A percentile compares a stretch with the other conserved stretches of the same genome.
These are phyloP conservation scores for Zosterops lateralis DNA, from an alignment of 2,113 vertebrate species.

Conservation along the genomic window DNA sequence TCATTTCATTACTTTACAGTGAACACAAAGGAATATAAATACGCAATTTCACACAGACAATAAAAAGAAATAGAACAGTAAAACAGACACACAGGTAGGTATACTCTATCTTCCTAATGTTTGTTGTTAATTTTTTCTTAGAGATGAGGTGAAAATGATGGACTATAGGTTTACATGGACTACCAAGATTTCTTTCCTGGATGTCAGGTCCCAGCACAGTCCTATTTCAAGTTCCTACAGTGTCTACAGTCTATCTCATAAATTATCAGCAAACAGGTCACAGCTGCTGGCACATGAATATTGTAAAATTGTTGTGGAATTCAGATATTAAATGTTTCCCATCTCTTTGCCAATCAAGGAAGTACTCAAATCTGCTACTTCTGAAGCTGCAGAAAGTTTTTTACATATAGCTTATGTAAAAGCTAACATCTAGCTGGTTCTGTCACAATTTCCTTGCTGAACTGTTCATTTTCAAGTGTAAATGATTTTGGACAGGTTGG, in stretches of 20 bases:
- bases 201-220: not conserved
- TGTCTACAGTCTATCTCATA: not conserved
- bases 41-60: not conserved
- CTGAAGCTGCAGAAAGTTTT: not conserved
- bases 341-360: not conserved
- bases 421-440: not conserved
- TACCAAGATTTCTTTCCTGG: not conserved
- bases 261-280: not conserved
- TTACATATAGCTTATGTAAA: not conserved
- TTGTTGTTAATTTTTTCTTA: not conserved
- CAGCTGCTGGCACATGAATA: not conserved
- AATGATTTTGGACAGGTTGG: not conserved
- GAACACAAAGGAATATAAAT: conserved; percentile 12
- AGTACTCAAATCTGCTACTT: not conserved
- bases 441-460: not conserved
- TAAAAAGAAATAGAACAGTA: conserved; percentile 1
- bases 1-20: not conserved
- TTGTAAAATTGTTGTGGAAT: not conserved
- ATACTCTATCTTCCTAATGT: not conserved
- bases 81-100: not conserved
- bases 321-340: not conserved
- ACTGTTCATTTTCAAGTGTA: not conserved
- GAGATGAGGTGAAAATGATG: not conserved
- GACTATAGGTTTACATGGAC: not conserved
- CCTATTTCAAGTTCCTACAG: not conserved